A percentile compares a stretch with the other conserved stretches of the same genome.
Conservation (phyloP, 2,888 invertebrate genomes). For the Hemistola chrysoprasaria region DNA sequence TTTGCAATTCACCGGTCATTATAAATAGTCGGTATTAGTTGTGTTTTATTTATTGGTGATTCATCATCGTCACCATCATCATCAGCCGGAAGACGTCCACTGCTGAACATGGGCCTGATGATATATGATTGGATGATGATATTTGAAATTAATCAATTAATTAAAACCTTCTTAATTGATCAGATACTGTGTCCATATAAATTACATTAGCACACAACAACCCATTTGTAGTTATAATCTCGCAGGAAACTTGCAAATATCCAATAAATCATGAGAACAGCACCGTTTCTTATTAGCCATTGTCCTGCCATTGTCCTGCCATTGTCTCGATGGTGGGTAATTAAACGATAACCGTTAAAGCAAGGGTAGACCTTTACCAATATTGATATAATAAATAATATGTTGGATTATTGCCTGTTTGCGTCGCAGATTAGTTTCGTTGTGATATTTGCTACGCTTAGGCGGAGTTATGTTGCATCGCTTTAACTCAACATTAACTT, state of each 20-base stretch:
- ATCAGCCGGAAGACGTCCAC: too few species aligned
- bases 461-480: too few species aligned
- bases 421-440: constrained; percentile 6
- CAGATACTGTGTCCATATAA: constrained; percentile 34
- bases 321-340: constrained; percentile 75
- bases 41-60: too few species aligned
- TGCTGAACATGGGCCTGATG: too few species aligned
- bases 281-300: constrained; percentile 78
- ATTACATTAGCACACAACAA: constrained; percentile 43
- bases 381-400: constrained; percentile 79
- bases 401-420: constrained; percentile 57
- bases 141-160: too few species aligned
- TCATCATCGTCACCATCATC: too few species aligned
- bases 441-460: too few species aligned
- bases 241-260: constrained; percentile 56
- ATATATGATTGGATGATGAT: too few species aligned
- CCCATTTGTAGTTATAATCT: constrained; percentile 64
- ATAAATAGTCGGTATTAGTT: too few species aligned
- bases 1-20: too few species aligned
- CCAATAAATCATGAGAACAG: constrained; percentile 71
- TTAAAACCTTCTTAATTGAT: too few species aligned
- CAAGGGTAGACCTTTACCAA: constrained; percentile 62
- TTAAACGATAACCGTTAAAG: constrained; percentile 78
- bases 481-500: too few species aligned
- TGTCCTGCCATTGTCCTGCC: constrained; percentile 34